Conservation (phyloP, 2,797 vertebrate genomes). For the Columba guinea region DNA sequence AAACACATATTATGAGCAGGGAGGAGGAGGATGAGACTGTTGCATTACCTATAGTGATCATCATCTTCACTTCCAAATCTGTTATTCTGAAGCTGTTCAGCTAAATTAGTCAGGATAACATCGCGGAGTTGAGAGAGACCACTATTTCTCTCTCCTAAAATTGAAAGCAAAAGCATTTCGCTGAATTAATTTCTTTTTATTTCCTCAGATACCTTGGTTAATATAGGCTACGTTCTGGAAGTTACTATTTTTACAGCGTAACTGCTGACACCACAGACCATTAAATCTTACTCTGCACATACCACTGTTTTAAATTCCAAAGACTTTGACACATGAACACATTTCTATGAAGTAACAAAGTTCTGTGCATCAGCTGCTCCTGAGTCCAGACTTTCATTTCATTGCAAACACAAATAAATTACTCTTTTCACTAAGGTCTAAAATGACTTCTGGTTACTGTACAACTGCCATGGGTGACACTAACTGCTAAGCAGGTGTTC, state of each 20-base stretch:
- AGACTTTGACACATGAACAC: fast-evolving
- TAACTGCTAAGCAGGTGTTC: not conserved
- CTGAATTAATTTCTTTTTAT: not conserved
- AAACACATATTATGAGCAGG: not conserved
- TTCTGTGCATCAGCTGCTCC: not conserved
- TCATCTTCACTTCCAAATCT: constrained; percentile 98
- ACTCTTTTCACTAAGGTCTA: not conserved
- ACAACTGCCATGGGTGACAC: not conserved
- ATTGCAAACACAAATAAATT: not conserved
- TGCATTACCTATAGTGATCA: constrained; percentile 91
- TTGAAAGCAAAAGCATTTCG: not conserved
- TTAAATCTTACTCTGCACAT: not conserved
- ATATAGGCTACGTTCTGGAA: not conserved
- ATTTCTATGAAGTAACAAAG: not conserved
- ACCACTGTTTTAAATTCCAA: not conserved
- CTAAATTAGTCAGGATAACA: constrained; percentile 92
- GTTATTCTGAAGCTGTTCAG: constrained; percentile 96
- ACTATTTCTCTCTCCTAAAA: constrained; percentile 90
- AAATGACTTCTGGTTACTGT: not conserved
- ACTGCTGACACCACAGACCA: not conserved
- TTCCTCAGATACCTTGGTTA: not conserved
- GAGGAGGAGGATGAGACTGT: not conserved
- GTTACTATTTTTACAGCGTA: not conserved
- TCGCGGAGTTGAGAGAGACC: constrained; percentile 94
- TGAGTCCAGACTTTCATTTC: not conserved